Base-by-base conservation (phyloP, 92 coral and sea anemone genomes). In the Isaurus tuberculatus region DNA sequence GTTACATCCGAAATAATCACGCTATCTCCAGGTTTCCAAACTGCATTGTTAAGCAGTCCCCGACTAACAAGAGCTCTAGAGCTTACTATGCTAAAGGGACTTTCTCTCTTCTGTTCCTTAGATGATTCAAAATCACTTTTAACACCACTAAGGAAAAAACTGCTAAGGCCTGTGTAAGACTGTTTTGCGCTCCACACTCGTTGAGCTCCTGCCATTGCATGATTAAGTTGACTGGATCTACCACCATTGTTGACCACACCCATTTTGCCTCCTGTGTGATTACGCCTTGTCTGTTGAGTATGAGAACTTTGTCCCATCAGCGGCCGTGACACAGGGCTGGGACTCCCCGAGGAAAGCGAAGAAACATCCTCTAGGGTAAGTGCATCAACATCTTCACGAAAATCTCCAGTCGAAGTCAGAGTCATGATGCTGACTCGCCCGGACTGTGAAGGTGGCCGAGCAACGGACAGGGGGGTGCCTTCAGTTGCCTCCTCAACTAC, bases 141-240 rank as follows among this genome's bases (percentile, higher is more conserved):
- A 27, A 96, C 98, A 19, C 98, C 99, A 31, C 90, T 92, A 14
- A 96, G 91, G 66, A 96, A 96, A 81, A 96, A 96, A 43, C 87
- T 86, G 1, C 98, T 87, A 30, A 96, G 79, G 2, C 97, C 99
- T 1, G 91, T 89, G 78, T 92, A 90, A 5, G 86, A 46, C 4
- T 92, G 96, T 37, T 88, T 83, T 4, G 96, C 96, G 65, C 91
- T 93, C 99, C 99, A 96, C 37, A 92, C 92, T 55, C 97, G 95
- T 17, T 53, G 79, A 4, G 53, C 23, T 43, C 32, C 84, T 8
- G 68, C 57, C 28, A 49, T 44, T 29, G 61, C 30, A 34, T 53
- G 13, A 34, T 30, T 14, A 3, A 1, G 46, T 15, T 49, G 80
- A 23, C 46, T 74, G 15, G 49, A 57, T 64, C 8, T 57, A 4